Evolutionary conservation across 2,113 vertebrate genomes (phyloP).

Genomic region (Myxocyprinus asiaticus): DNA sequence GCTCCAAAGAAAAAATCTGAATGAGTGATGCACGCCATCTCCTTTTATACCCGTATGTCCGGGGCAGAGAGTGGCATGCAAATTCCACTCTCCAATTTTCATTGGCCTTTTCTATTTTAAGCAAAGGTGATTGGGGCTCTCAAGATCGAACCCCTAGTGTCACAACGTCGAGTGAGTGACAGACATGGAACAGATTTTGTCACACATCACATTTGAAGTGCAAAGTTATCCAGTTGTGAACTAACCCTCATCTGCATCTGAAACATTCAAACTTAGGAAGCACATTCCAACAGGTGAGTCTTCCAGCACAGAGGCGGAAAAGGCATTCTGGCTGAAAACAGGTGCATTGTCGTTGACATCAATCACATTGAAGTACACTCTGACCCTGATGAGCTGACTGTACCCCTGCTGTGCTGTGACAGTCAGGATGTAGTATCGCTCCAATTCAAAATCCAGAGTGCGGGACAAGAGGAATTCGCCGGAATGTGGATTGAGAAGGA

Average conservation of each 20-base stretch:
- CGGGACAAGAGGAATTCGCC: slow-evolving; percentile 76
- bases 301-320: slow-evolving; percentile 64
- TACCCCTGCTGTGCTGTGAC: slow-evolving; percentile 62
- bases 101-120: too few relatives aligned
- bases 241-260: slow-evolving; percentile 75
- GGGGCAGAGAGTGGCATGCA: too few relatives aligned
- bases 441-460: slow-evolving; percentile 72
- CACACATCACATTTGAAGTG: background rate
- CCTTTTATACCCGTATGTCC: too few relatives aligned
- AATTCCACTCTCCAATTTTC: too few relatives aligned
- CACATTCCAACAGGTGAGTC: slow-evolving; percentile 62
- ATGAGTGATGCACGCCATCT: too few relatives aligned
- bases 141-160: too few relatives aligned
- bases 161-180: too few relatives aligned
- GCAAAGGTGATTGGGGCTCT: too few relatives aligned
- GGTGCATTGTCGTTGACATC: slow-evolving; percentile 78
- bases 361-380: slow-evolving; percentile 75
- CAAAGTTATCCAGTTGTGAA: background rate
- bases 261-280: slow-evolving; percentile 69
- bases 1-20: too few relatives aligned
- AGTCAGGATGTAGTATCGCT: slow-evolving; percentile 71
- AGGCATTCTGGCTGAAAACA: slow-evolving; percentile 61
- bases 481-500: slow-evolving; percentile 71
- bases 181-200: too few relatives aligned
- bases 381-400: slow-evolving; percentile 61